phyloP scores from a whole-genome alignment of 1,140 invertebrate species.

The Eurytemora carolleeae region DNA sequence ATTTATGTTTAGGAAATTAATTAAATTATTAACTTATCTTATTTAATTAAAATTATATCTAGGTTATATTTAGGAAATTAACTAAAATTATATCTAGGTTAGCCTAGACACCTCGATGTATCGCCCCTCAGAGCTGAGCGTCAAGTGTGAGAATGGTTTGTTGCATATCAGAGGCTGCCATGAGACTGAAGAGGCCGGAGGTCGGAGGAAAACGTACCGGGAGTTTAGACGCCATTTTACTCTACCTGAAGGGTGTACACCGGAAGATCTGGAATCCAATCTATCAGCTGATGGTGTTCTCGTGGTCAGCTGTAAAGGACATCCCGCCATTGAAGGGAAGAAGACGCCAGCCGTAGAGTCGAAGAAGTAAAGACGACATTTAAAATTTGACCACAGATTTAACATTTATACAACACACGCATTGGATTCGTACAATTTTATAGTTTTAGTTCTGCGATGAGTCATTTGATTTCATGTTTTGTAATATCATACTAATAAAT shows the following conservation, averaged over 20 bases:
- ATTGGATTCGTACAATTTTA: too few species aligned
- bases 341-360: too few species aligned
- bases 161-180: slow-evolving; percentile 2
- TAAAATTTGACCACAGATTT: too few species aligned
- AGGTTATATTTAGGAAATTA: too few species aligned
- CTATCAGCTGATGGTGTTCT: slow-evolving; percentile 13
- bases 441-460: too few species aligned
- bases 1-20: too few species aligned
- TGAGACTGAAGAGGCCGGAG: slow-evolving; percentile 10
- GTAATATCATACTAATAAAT: too few species aligned
- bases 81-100: slow-evolving; percentile 10
- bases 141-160: slow-evolving; percentile 5
- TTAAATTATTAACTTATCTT: too few species aligned
- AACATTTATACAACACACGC: too few species aligned
- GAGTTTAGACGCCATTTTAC: slow-evolving; percentile 13
- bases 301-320: slow-evolving; percentile 7
- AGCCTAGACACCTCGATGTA: slow-evolving; percentile 9
- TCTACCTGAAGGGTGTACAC: slow-evolving; percentile 6
- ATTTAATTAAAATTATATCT: too few species aligned
- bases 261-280: slow-evolving; percentile 9
- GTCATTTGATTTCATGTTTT: too few species aligned
- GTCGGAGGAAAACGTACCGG: slow-evolving; percentile 1
- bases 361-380: too few species aligned
- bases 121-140: slow-evolving; percentile 10
- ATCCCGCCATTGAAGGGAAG: neutral